phyloP scores from a whole-genome alignment of 2,888 invertebrate genomes.

The Mechanitis mazaeus region DNA sequence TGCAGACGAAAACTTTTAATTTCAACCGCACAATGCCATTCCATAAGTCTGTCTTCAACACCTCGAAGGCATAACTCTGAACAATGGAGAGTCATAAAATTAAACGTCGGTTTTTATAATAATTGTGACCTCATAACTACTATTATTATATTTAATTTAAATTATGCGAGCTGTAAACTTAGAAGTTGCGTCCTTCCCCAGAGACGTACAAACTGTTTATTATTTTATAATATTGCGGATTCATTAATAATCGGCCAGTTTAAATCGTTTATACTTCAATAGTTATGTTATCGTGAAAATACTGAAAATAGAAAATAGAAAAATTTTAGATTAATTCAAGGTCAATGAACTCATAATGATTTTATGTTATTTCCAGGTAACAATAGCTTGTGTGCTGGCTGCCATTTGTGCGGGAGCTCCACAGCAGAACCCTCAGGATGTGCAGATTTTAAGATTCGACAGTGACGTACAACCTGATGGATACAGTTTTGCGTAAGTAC shows the following conservation, averaged over 20 bases:
- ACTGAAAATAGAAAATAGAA: no score
- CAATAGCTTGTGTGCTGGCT: conserved; percentile 51
- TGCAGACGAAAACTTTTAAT: conserved; percentile 12
- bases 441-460: conserved; percentile 77
- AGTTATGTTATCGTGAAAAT: no score
- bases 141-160: no score
- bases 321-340: no score
- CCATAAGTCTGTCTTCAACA: conserved; percentile 37
- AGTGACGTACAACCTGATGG: conserved; percentile 79
- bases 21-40: conserved; percentile 25
- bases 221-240: no score
- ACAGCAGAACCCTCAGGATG: conserved; percentile 63
- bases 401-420: conserved; percentile 57
- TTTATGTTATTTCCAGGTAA: conserved; percentile 42
- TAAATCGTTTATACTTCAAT: no score
- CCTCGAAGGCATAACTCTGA: conserved; percentile 25
- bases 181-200: no score
- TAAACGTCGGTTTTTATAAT: conserved; percentile 9
- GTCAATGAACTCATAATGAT: neutral
- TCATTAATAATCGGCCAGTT: no score
- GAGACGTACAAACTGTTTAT: no score
- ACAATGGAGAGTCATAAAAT: conserved; percentile 30
- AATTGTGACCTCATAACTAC: neutral
- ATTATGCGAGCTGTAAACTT: no score
- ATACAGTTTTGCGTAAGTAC: conserved; percentile 80